Evolutionary conservation across 1,140 invertebrate genomes (phyloP).

Genomic region (Spodoptera litura): DNA sequence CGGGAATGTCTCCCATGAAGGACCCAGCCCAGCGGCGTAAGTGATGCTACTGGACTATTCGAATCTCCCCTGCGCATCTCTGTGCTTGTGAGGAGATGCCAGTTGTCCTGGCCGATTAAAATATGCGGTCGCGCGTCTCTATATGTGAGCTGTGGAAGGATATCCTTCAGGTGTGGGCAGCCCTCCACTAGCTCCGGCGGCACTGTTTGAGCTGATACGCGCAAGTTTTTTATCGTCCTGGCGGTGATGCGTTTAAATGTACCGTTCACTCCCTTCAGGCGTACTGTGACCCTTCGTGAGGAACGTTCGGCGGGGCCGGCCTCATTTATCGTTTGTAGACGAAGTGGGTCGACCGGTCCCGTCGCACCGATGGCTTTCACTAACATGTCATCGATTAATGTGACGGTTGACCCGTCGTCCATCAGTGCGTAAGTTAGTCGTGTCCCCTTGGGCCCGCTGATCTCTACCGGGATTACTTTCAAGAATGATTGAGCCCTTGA

Average conservation of each 20-base stretch:
- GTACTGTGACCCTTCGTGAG: neutral
- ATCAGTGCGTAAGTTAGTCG: too few species aligned
- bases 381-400: too few species aligned
- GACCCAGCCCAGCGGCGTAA: slow-evolving; percentile 55
- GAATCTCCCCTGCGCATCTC: slow-evolving; percentile 20
- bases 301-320: neutral
- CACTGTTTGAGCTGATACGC: slow-evolving; percentile 9
- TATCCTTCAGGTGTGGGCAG: slow-evolving; percentile 38
- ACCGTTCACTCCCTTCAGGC: neutral
- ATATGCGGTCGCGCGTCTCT: slow-evolving; percentile 15
- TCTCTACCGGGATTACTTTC: too few species aligned
- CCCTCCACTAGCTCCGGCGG: neutral
- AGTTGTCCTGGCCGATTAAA: slow-evolving; percentile 52
- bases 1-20: slow-evolving; percentile 44
- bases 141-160: slow-evolving; percentile 22
- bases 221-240: neutral
- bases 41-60: slow-evolving; percentile 51
- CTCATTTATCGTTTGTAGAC: slow-evolving; percentile 22
- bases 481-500: too few species aligned
- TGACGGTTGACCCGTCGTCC: too few species aligned
- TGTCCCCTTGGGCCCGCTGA: too few species aligned
- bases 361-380: too few species aligned
- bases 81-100: slow-evolving; percentile 45
- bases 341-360: neutral
- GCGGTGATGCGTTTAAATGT: neutral